Percentiles rank a stretch among this genome's conserved stretches.
Evolutionary conservation across 2,888 invertebrate species (phyloP).

Genomic region (Oscheius myriophilus): DNA sequence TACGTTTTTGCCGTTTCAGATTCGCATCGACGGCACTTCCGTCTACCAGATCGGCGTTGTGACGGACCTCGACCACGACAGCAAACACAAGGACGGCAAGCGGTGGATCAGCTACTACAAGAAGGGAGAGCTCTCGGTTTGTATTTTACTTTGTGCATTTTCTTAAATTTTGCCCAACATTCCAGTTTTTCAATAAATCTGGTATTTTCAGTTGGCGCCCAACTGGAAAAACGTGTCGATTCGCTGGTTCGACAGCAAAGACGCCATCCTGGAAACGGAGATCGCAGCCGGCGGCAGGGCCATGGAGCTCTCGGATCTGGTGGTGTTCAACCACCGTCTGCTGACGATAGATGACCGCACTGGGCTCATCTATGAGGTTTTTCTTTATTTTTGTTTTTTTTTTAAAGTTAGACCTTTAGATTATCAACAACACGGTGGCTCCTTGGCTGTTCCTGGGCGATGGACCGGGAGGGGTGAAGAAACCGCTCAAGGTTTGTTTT

Average conservation of each 20-base stretch:
- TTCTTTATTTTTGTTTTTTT: neutral
- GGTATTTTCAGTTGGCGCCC: slow-evolving; percentile 11
- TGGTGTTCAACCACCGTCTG: slow-evolving; percentile 88
- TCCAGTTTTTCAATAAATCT: too few species aligned
- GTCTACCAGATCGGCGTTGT: slow-evolving; percentile 87
- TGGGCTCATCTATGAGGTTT: slow-evolving; percentile 74
- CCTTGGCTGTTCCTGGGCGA: slow-evolving; percentile 82
- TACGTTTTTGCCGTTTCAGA: neutral
- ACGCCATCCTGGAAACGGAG: slow-evolving; percentile 24
- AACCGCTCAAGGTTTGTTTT: slow-evolving; percentile 81
- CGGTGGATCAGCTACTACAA: slow-evolving; percentile 86
- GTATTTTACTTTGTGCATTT: neutral
- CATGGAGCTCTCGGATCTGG: slow-evolving; percentile 94
- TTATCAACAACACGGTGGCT: slow-evolving; percentile 41
- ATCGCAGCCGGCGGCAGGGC: slow-evolving; percentile 79
- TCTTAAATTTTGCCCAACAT: too few species aligned
- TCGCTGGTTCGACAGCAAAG: slow-evolving; percentile 55
- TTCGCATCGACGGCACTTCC: slow-evolving; percentile 38
- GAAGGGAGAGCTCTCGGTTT: slow-evolving; percentile 82
- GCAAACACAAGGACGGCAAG: slow-evolving; percentile 77
- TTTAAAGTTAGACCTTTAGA: slow-evolving; percentile 10
- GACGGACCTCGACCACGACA: slow-evolving; percentile 89
- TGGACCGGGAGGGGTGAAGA: slow-evolving; percentile 82
- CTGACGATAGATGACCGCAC: slow-evolving; percentile 93
- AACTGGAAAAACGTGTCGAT: slow-evolving; percentile 17